Conservation (phyloP, 2,113 vertebrate species). For the Alces alces region DNA sequence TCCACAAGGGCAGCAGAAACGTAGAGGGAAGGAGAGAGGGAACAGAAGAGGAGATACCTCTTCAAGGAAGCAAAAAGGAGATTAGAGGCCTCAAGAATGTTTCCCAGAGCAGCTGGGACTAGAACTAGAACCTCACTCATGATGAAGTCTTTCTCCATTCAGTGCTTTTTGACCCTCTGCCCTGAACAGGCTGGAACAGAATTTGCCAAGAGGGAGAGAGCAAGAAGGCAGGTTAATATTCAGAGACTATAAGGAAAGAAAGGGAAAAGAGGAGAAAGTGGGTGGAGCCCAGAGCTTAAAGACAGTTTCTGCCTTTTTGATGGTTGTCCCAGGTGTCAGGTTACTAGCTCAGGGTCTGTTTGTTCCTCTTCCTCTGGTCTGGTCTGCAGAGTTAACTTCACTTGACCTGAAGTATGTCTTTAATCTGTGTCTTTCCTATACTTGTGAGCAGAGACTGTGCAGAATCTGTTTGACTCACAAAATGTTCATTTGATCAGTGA, state of each 20-base stretch:
- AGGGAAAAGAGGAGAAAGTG: not conserved
- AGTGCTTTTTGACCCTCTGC: not conserved
- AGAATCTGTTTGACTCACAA: constrained; percentile 2
- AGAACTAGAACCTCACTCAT: not conserved
- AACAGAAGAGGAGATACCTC: not conserved
- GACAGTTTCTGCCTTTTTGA: not conserved
- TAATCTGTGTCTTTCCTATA: not conserved
- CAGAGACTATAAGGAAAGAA: not conserved
- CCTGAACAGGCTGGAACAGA: not conserved
- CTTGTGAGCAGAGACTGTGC: not conserved
- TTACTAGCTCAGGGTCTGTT: not conserved
- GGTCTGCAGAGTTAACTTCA: not conserved
- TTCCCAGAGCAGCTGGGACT: not conserved
- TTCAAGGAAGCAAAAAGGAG: not conserved
- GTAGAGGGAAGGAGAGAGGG: not conserved
- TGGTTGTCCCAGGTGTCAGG: not conserved
- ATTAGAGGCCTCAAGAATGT: not conserved
- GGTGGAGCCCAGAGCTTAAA: not conserved
- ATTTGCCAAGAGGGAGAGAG: not conserved
- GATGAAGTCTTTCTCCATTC: not conserved
- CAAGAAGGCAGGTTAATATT: not conserved
- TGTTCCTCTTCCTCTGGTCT: not conserved
- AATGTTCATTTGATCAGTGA: not conserved
- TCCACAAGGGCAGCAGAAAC: not conserved
- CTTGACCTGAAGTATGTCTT: not conserved